Conservation (phyloP, 1,140 invertebrate genomes). For the Kradibia gibbosae region DNA sequence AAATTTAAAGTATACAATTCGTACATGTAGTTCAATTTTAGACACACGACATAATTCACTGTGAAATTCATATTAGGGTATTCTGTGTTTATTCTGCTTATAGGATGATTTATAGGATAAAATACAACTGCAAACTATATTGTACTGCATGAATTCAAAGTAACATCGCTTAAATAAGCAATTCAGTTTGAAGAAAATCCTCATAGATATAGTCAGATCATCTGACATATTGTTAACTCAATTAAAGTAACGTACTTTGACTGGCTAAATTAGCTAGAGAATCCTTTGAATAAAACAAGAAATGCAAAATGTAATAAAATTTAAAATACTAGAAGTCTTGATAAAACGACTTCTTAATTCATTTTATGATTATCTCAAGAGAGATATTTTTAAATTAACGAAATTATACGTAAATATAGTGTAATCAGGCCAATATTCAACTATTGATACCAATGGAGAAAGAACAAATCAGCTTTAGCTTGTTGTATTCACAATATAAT, state of each 20-base stretch:
- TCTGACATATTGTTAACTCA: not conserved
- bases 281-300: not conserved
- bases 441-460: no score
- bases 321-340: not conserved
- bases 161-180: not conserved
- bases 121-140: not conserved
- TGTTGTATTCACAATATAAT: no score
- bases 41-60: not conserved
- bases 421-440: no score
- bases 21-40: not conserved
- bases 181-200: not conserved
- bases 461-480: no score
- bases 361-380: no score
- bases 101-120: not conserved
- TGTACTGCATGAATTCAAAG: not conserved
- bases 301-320: not conserved
- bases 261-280: not conserved
- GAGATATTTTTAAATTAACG: no score
- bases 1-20: not conserved
- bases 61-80: not conserved
- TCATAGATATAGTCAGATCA: not conserved
- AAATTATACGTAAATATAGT: no score
- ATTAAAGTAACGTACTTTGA: not conserved
- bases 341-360: no score
- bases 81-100: not conserved